Conservation (phyloP, 2,797 vertebrate genomes). For the Anniella stebbinsi region DNA sequence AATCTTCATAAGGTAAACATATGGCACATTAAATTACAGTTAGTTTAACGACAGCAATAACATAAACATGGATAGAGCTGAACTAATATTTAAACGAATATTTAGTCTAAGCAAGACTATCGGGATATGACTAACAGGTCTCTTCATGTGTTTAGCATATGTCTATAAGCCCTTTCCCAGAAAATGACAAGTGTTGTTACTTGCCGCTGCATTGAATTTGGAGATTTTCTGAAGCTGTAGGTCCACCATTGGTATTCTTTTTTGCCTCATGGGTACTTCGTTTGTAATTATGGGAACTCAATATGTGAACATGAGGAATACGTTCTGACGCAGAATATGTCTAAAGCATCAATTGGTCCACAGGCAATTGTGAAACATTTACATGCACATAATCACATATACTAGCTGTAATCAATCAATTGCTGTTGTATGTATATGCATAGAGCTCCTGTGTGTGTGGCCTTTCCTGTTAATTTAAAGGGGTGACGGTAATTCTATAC, state of each 20-base stretch:
- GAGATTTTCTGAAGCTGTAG: background rate
- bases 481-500: background rate
- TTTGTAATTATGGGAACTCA: background rate
- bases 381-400: constrained; percentile 5
- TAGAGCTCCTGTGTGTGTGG: background rate
- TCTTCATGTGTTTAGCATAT: background rate
- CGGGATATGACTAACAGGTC: background rate
- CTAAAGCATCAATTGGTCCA: background rate
- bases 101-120: background rate
- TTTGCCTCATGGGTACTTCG: background rate
- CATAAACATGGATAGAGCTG: constrained; percentile 4
- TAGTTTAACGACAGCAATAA: constrained; percentile 11
- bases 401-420: background rate
- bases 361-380: constrained; percentile 1
- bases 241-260: background rate
- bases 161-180: background rate
- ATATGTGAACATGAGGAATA: background rate
- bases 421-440: background rate
- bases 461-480: background rate
- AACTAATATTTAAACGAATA: background rate
- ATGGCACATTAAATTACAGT: constrained; percentile 5
- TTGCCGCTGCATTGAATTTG: background rate
- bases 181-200: background rate
- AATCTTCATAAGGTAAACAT: constrained; percentile 27
- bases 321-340: constrained; percentile 2